Base-by-base conservation (phyloP, 2,888 invertebrate genomes). In the Oxycera nigricornis region DNA sequence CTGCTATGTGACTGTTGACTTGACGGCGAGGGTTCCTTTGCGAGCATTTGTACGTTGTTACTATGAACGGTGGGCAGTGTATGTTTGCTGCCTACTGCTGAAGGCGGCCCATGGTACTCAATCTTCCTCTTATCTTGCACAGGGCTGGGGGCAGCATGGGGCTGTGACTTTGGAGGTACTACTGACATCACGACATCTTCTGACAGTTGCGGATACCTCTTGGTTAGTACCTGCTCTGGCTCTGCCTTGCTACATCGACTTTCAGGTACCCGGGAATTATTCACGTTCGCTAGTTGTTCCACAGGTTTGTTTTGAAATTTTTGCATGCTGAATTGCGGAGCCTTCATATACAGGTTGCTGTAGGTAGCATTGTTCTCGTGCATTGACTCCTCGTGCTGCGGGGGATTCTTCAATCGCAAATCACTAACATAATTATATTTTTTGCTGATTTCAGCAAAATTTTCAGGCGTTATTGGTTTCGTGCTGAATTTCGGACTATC, bases 341-440 rank as follows among this genome's bases (percentile, higher is more conserved):
- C 62, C 65, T 77, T 77, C 17, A 78, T 76, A 72, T 78, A 78
- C 30, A 78, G 67, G 68, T 75, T 77, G 62, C 72, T 75, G 46
- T 77, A 74, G 7, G 68, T 57, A 14, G 59, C 22, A 11, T 22
- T 0, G 14, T 35, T 41, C 9, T 76, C 65, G 22, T 59, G 57
- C 14, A 14, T 9, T 28, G 17, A 1, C n/a, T 46, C 35, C 2
- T 74, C 62, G 30, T 41, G 39, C n/a, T 72, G 61, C 9, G 75
- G 62, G 35, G 78, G 77, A 41, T 77, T 77, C 57, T 79, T 79
- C 31, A 79, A 61, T 68, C 78, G 78, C 24, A 79, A 72, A 74
- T 79, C 79, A 50, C 77, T 78, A 14, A 79, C 78, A 41, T 77
- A 79, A 70, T 79, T 79, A 39, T 77, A 77, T 39, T 78, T 78